A percentile compares a stretch with the other conserved stretches of the same genome.
Evolutionary conservation across 2,113 vertebrate species (phyloP).

Genomic region (Morone saxatilis): DNA sequence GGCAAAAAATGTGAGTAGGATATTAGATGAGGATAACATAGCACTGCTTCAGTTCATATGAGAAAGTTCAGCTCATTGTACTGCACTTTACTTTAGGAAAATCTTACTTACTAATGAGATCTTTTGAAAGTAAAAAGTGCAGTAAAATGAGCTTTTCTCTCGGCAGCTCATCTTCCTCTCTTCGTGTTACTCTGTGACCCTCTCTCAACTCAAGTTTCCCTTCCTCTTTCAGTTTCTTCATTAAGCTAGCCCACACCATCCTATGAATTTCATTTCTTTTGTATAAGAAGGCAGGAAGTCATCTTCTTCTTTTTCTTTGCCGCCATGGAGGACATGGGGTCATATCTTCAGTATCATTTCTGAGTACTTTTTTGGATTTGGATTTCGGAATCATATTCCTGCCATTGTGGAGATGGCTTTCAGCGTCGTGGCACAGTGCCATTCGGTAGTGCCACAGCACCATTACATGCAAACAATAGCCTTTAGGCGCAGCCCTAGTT

Average conservation of each 20-base stretch:
- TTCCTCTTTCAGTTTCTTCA: constrained; percentile 42
- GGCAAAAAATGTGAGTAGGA: constrained; percentile 8
- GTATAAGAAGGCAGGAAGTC: neutral
- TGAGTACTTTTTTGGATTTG: neutral
- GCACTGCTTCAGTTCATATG: neutral
- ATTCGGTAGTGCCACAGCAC: constrained; percentile 4
- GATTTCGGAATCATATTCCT: neutral
- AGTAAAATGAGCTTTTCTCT: neutral
- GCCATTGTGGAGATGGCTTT: neutral
- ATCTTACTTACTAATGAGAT: neutral
- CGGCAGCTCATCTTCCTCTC: neutral
- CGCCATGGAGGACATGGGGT: too few species aligned
- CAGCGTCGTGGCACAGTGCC: constrained; percentile 3
- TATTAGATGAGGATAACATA: constrained; percentile 1
- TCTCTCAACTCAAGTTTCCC: constrained; percentile 27
- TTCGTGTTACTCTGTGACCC: neutral
- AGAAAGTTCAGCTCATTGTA: neutral
- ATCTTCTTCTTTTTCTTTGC: neutral
- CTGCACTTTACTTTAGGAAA: too few species aligned
- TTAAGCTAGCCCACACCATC: neutral
- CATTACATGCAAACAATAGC: constrained; percentile 38
- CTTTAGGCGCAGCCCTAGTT: constrained; percentile 29
- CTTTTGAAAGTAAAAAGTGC: neutral
- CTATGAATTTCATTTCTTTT: neutral
- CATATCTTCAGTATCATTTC: neutral